Base-by-base conservation (phyloP, 2,797 vertebrate genomes). In the Phrynocephalus forsythii region DNA sequence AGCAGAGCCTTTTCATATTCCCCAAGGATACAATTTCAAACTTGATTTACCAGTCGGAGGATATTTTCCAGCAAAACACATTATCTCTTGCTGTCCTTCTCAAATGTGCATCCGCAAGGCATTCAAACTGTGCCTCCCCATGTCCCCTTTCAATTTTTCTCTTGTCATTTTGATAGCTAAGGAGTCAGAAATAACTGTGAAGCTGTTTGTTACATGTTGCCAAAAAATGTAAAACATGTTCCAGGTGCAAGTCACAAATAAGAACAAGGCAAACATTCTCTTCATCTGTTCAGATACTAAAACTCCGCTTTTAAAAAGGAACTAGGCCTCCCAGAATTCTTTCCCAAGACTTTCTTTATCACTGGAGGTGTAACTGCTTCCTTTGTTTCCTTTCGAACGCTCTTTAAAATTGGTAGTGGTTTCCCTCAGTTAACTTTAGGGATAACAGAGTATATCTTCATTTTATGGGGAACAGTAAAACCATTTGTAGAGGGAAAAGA, bases 261-360 rank as follows among this genome's bases (percentile, higher is more conserved):
- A 30, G 38, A 13, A 50, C 8, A 44, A 68, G 18, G 10, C 48
- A 68, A 78, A 77, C 38, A 3, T 82, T 33, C 71, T 16, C n/a
- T 71, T 69, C 24, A 33, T 76, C 67, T 68, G 26, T 26, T 28
- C 52, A 44, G 20, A 16, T 68, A 16, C 20, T 68, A 79, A 82
- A 44, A 82, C 30, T 60, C 52, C 26, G 28, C 48, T 16, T 44
- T 13, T 3, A 44, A 38, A 26, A 72, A 73, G 3, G 52, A 84
- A 88, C 82, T 84, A 87, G 50, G 48, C n/a, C 56, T 83, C 86
- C 86, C 66, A 88, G 77, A 66, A 84, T 63, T 66, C 38, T 5
- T 20, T 16, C 20, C 6, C n/a, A 79, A 72, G 44, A 16, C 10
- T 20, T 69, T 48, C 26, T 28, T 48, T 72, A 48, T 8, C 7